Conservation (phyloP, 2,888 invertebrate species). For the Portevinia maculata region DNA sequence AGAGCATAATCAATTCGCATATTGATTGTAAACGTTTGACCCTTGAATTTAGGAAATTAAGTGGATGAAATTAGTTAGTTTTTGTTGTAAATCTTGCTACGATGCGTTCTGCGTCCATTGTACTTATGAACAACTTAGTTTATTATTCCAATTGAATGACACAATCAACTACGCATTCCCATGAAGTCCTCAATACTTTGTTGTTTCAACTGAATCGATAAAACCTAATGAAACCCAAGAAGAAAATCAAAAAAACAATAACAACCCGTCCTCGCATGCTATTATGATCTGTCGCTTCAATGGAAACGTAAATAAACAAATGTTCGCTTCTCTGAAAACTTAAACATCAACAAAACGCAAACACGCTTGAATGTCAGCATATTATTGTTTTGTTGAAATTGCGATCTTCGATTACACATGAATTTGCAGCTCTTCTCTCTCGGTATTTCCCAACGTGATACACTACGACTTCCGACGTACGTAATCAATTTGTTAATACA, state of each 20-base stretch:
- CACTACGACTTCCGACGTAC: slow-evolving; percentile 25
- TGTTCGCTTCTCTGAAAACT: slow-evolving; percentile 4
- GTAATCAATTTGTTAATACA: slow-evolving; percentile 42
- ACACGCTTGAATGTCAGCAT: slow-evolving; percentile 4
- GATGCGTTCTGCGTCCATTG: background rate
- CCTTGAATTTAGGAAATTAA: too few relatives aligned
- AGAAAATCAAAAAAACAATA: too few relatives aligned
- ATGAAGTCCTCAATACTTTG: too few relatives aligned
- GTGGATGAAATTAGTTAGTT: too few relatives aligned
- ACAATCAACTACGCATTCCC: too few relatives aligned
- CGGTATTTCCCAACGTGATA: slow-evolving; percentile 12
- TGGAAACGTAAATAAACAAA: slow-evolving; percentile 14
- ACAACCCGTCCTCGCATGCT: too few relatives aligned
- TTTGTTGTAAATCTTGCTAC: background rate
- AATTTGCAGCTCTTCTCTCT: background rate
- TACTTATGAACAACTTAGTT: too few relatives aligned
- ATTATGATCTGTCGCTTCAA: background rate
- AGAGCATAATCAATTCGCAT: too few relatives aligned
- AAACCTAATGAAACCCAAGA: too few relatives aligned
- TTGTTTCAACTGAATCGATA: too few relatives aligned
- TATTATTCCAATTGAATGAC: too few relatives aligned
- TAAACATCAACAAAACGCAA: slow-evolving; percentile 14
- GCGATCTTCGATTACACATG: slow-evolving; percentile 17
- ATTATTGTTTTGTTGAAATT: background rate
- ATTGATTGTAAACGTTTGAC: too few relatives aligned